These are phyloP conservation scores for Calidris pygmaea DNA, from an alignment of 2,113 vertebrate species.

Conservation along the genomic window DNA sequence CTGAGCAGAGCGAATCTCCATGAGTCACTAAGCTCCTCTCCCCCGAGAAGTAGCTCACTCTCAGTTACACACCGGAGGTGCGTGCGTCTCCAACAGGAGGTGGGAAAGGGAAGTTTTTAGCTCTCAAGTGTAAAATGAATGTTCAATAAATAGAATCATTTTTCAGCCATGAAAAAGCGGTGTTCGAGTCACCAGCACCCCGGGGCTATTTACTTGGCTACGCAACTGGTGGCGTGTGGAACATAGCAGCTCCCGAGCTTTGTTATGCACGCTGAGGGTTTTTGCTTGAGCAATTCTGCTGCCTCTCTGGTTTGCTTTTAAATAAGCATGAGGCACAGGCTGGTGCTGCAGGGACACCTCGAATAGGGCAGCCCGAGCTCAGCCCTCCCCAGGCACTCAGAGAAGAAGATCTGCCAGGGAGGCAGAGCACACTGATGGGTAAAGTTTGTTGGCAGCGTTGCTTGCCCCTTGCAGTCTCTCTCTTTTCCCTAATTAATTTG, in stretches of 20 bases:
- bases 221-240: neutral
- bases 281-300: neutral
- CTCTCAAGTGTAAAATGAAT: neutral
- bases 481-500: neutral
- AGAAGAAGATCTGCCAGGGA: neutral
- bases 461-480: neutral
- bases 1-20: neutral
- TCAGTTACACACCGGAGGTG: rapidly evolving
- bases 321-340: neutral
- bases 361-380: rapidly evolving
- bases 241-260: neutral
- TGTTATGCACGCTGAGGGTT: neutral
- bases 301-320: neutral
- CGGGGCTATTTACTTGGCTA: neutral
- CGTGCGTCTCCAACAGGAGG: rapidly evolving
- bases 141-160: neutral
- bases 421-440: neutral
- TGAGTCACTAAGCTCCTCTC: neutral
- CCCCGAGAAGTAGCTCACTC: neutral
- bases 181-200: neutral
- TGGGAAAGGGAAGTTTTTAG: neutral
- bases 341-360: rapidly evolving
- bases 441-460: rapidly evolving
- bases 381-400: neutral
- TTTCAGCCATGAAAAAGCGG: neutral